A percentile compares a stretch with the other conserved stretches of the same genome.
phyloP scores from a whole-genome alignment of 2,797 vertebrate genomes.

The Sebastolobus alascanus region DNA sequence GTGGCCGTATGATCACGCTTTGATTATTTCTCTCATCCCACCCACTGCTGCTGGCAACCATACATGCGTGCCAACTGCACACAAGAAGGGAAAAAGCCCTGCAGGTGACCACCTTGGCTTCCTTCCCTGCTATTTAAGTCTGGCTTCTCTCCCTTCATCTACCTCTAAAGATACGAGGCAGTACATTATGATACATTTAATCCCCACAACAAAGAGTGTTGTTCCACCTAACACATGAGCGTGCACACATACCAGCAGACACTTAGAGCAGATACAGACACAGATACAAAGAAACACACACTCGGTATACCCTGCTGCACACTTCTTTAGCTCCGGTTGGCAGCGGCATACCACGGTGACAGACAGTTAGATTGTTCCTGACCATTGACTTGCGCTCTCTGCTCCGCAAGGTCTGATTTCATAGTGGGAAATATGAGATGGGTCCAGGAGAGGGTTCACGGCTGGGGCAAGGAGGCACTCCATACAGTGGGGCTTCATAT shows the following conservation, averaged over 20 bases:
- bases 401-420: conserved; percentile 85
- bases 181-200: conserved; percentile 46
- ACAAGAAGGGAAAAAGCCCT: conserved; percentile 47
- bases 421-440: conserved; percentile 84
- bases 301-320: conserved; percentile 60
- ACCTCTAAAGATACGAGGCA: conserved; percentile 49
- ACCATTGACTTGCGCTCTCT: conserved; percentile 83
- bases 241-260: conserved; percentile 55
- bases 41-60: conserved; percentile 68
- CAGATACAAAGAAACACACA: conserved; percentile 64
- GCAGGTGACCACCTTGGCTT: conserved; percentile 72
- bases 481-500: conserved; percentile 82
- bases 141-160: conserved; percentile 45
- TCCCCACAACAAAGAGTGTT: conserved; percentile 49
- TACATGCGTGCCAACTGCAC: conserved; percentile 65
- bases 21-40: conserved; percentile 78
- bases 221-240: conserved; percentile 40
- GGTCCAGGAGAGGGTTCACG: conserved; percentile 81
- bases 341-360: conserved; percentile 75
- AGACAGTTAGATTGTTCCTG: conserved; percentile 88
- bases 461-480: conserved; percentile 81
- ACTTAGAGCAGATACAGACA: conserved; percentile 59
- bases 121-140: conserved; percentile 58
- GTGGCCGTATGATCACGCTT: conserved; percentile 82
- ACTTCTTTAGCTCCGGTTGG: conserved; percentile 70